Evolutionary conservation across 35 echinoderm and acorn worm species (phyloP), one percentile per base, ranked within the genome.

Genomic region (Eucidaris tribuloides): DNA sequence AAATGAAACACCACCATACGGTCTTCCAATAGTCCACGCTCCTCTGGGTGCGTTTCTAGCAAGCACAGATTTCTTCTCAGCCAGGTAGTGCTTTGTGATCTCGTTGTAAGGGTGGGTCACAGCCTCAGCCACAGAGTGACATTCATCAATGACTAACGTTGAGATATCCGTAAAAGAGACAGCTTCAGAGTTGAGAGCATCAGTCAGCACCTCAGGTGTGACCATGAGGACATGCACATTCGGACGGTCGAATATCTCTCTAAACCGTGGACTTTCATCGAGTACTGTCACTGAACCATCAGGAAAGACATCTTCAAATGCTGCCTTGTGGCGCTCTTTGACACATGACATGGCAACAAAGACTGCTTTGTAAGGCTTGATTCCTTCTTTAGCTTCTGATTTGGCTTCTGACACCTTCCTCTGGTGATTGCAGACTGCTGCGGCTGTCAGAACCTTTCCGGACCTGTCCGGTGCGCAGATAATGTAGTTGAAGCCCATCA

Each of bases 401-500:
- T 74, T 74, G 22, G 20, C n/a, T 33, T 42, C 14, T 22, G 13
- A 2, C 3, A 43, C n/a, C 44, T 74, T 42, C 35, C 68, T 74
- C 68, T 74, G 68, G 37, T 74, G 68, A 74, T 74, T 44, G n/a
- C 68, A 74, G 33, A 74, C 41, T 1, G 30, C 0, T 6, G 68
- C 68, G 14, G 68, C 68, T 1, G 68, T 74, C 34, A 74, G 37
- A 22, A 25, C 68, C 68, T 74, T 74, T 20, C 68, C 68, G 2
- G 68, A 42, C n/a, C 68, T 14, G 20, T 22, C 37, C 22, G 68
- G 68, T 0, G 68, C 68, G 4, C 68, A 74, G 24, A 74, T 74
- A 40, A 74, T 74, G 68, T 74, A 74, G 40, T 74, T 74, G 41
- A 74, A 74, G 68, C 68, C 68, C 68, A 74, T 31, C 28, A 74